Percentiles rank a stretch among this genome's conserved stretches.
phyloP scores from a whole-genome alignment of 2,888 invertebrate species.

The Callinectes sapidus region DNA sequence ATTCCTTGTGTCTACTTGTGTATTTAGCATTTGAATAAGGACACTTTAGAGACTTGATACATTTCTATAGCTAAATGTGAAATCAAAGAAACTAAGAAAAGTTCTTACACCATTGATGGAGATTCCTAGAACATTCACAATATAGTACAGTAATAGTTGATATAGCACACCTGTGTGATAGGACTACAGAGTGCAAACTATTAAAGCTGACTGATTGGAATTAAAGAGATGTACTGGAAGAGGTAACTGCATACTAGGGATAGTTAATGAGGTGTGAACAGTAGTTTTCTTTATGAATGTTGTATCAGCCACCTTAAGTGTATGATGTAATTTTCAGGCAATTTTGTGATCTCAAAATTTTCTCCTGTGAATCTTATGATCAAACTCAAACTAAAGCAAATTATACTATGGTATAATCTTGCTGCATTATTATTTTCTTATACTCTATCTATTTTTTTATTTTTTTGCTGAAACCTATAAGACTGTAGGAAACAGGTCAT shows the following conservation, averaged over 20 bases:
- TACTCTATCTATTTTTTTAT: background rate
- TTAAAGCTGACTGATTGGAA: background rate
- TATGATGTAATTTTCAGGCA: background rate
- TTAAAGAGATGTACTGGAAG: background rate
- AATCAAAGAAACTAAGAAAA: background rate
- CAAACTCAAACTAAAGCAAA: background rate
- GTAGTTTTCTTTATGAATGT: background rate
- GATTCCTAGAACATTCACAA: background rate
- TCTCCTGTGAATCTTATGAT: background rate
- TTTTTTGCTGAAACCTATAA: background rate
- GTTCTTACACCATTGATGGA: background rate
- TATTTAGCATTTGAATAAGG: background rate
- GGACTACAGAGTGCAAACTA: background rate
- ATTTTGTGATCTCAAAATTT: background rate
- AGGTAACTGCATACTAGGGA: background rate
- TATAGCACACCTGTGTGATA: background rate
- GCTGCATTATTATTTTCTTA: background rate
- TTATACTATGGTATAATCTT: background rate
- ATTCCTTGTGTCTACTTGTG: background rate
- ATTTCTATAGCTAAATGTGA: background rate
- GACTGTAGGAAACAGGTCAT: background rate
- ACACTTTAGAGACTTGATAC: background rate
- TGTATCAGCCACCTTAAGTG: background rate
- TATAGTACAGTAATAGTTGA: background rate
- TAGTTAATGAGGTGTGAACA: background rate